Percentiles rank a stretch among this genome's conserved stretches.
phyloP scores from a whole-genome alignment of 1,140 invertebrate species.

The Bombus waltoni region DNA sequence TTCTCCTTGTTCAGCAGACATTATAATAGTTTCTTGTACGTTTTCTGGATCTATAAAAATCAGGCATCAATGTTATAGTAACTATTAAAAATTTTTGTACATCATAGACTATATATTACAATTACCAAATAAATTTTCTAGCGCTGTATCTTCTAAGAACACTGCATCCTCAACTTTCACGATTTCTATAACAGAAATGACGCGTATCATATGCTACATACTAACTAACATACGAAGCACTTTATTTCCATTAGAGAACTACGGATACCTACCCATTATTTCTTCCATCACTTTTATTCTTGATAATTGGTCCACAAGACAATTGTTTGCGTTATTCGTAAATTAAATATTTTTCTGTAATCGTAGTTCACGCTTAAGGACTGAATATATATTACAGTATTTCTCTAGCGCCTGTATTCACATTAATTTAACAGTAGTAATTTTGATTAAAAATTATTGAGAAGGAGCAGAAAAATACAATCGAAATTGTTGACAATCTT shows the following conservation, averaged over 20 bases:
- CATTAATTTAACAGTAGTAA: not conserved
- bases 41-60: constrained; percentile 44
- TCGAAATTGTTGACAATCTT: not conserved
- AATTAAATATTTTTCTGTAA: not conserved
- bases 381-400: not conserved
- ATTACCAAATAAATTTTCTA: constrained; percentile 66
- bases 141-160: constrained; percentile 32
- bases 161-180: constrained; percentile 65
- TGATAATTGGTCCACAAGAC: not conserved
- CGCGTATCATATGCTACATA: constrained; percentile 2
- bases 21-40: constrained; percentile 34
- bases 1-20: constrained; percentile 19
- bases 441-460: not conserved
- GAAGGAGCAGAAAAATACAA: not conserved
- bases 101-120: not conserved
- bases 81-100: not conserved
- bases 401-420: not conserved
- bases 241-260: constrained; percentile 19
- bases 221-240: not conserved
- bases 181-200: constrained; percentile 66
- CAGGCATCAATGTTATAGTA: not conserved
- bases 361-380: not conserved
- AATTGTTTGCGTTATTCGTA: not conserved
- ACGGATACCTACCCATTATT: constrained; percentile 52
- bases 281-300: constrained; percentile 34